A percentile compares a stretch with the other conserved stretches of the same genome.
These are phyloP conservation scores for Riparia riparia DNA, from an alignment of 2,113 vertebrate species.

Conservation along the genomic window DNA sequence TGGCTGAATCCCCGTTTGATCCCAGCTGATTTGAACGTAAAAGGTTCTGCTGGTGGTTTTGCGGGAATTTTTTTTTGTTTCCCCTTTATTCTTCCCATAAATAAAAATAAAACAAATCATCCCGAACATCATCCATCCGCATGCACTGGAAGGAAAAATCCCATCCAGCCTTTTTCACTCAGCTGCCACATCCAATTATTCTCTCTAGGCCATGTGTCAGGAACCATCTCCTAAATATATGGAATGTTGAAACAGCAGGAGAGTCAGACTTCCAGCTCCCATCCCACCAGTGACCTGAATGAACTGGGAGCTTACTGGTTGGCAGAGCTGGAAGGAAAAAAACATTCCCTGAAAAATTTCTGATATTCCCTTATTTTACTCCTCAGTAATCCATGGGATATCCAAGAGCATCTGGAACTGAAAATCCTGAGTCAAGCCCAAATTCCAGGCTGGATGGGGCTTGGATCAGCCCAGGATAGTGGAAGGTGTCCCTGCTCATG, in stretches of 20 bases:
- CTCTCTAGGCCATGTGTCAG: slow-evolving; percentile 28
- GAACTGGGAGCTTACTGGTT: neutral
- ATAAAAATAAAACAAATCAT: neutral
- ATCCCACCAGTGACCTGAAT: slow-evolving; percentile 18
- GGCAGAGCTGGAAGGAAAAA: neutral
- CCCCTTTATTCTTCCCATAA: neutral
- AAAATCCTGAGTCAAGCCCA: neutral
- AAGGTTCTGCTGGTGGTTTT: neutral
- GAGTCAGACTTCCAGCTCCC: neutral
- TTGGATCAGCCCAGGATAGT: neutral
- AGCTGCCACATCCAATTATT: slow-evolving; percentile 52
- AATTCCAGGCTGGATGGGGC: neutral
- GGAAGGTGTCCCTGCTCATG: neutral
- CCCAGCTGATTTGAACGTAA: neutral
- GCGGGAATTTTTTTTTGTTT: accelerated
- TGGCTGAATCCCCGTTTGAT: neutral
- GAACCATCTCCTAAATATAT: neutral
- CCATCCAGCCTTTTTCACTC: slow-evolving; percentile 26
- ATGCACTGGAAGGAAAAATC: neutral
- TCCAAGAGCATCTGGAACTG: neutral
- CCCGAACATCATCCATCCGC: neutral
- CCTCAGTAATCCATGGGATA: neutral
- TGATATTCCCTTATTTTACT: neutral
- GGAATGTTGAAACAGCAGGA: neutral
- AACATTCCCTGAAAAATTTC: neutral